Conservation (phyloP, 1,140 invertebrate species). For the Pentalonia nigronervosa region DNA sequence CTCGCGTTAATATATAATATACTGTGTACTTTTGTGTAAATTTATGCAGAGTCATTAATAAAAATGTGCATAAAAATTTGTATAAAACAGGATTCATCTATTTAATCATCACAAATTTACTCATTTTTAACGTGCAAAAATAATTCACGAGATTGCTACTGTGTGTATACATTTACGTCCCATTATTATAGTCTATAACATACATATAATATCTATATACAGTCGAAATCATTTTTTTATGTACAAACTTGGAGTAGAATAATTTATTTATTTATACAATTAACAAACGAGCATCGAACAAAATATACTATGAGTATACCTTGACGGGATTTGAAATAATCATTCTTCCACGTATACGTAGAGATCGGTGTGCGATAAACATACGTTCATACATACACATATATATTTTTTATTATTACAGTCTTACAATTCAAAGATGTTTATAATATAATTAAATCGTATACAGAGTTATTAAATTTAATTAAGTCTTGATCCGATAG, state of each 20-base stretch:
- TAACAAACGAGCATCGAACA: neutral
- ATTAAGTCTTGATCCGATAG: neutral
- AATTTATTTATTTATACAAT: slow-evolving; percentile 20
- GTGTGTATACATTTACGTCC: neutral
- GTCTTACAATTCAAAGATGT: slow-evolving; percentile 11
- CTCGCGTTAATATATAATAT: neutral
- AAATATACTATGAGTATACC: neutral
- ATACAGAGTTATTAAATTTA: slow-evolving; percentile 12
- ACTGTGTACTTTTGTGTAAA: neutral
- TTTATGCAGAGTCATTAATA: neutral
- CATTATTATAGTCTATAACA: neutral
- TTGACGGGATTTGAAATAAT: slow-evolving; percentile 7
- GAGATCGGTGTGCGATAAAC: neutral
- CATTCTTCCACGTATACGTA: neutral
- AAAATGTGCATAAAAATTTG: neutral
- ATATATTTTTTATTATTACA: neutral
- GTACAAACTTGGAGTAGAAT: neutral
- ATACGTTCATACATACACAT: neutral
- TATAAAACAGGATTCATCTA: neutral
- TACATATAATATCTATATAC: neutral
- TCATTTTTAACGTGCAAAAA: neutral
- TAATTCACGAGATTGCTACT: neutral
- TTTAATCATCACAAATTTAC: neutral
- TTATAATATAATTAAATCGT: neutral
- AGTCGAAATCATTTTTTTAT: neutral